A percentile compares a stretch with the other conserved stretches of the same genome.
These are phyloP conservation scores for Acipenser transmontanus DNA, from an alignment of 2,797 vertebrate genomes.

Conservation along the genomic window DNA sequence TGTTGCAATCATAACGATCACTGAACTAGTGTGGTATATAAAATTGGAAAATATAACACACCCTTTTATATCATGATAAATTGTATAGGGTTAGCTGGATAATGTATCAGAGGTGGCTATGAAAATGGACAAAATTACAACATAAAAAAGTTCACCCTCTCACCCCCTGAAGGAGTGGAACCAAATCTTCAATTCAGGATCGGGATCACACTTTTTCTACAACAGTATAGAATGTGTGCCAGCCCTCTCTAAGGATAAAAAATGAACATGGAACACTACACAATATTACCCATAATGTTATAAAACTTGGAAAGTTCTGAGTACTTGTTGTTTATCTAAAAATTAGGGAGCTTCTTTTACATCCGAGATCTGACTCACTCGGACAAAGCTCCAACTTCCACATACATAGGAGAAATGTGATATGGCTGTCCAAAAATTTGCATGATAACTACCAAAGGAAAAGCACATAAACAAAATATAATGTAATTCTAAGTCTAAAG, in stretches of 20 bases:
- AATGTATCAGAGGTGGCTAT: neutral
- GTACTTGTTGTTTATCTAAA: too few species aligned
- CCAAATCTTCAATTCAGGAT: conserved; percentile 20
- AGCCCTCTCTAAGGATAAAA: conserved; percentile 15
- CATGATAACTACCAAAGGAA: too few species aligned
- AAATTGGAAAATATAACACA: neutral
- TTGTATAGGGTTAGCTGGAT: conserved; percentile 30
- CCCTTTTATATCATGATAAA: neutral
- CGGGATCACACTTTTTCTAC: conserved; percentile 21
- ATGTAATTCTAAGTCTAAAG: too few species aligned
- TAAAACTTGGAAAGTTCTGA: too few species aligned
- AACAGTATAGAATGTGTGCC: conserved; percentile 23
- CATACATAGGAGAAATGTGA: too few species aligned
- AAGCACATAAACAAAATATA: too few species aligned
- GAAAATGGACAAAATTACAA: neutral
- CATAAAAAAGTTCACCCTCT: conserved; percentile 29
- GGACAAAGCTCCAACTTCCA: too few species aligned
- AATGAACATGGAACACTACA: too few species aligned
- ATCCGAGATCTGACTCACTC: too few species aligned
- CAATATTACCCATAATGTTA: too few species aligned
- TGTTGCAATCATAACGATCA: neutral
- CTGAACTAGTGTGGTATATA: neutral
- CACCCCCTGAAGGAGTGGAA: conserved; percentile 27
- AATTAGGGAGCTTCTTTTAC: too few species aligned
- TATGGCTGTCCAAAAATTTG: too few species aligned